phyloP scores from a whole-genome alignment of 2,797 vertebrate species.

The Gallinago nigripennis region DNA sequence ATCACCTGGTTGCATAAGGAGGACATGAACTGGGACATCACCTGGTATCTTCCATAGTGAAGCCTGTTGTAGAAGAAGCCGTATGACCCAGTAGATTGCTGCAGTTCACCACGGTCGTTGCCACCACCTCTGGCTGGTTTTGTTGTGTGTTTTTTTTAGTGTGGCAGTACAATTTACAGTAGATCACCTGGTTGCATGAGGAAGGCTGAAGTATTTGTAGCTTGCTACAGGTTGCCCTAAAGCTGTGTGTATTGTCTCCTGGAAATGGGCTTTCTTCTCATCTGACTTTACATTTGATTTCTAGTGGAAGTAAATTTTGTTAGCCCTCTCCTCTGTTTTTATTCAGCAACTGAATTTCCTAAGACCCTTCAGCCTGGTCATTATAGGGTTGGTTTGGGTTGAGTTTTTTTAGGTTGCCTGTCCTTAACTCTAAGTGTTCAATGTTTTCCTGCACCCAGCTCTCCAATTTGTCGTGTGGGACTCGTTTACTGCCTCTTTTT shows the following conservation, averaged over 20 bases:
- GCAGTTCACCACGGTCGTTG: too few relatives aligned
- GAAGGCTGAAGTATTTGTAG: background rate
- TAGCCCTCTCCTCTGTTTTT: background rate
- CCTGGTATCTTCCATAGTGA: too few relatives aligned
- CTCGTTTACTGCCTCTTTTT: background rate
- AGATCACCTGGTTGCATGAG: background rate
- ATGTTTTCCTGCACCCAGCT: background rate
- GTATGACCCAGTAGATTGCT: too few relatives aligned
- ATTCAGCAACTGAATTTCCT: background rate
- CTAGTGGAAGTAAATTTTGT: background rate
- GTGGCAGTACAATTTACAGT: too few relatives aligned
- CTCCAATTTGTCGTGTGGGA: background rate
- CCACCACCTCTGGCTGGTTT: too few relatives aligned
- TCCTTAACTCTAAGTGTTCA: background rate
- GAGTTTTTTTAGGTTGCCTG: background rate
- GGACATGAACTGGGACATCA: too few relatives aligned
- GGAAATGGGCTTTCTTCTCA: background rate
- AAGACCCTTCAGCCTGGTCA: background rate
- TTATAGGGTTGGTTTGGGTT: background rate
- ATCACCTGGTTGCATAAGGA: too few relatives aligned
- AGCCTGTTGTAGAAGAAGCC: too few relatives aligned
- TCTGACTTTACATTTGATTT: background rate
- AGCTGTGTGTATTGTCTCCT: background rate
- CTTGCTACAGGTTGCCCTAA: background rate
- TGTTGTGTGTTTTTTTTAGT: too few relatives aligned